Evolutionary conservation across 2,113 vertebrate species (phyloP), one percentile per base, ranked within the genome.

Genomic region (Synodontis membranacea): DNA sequence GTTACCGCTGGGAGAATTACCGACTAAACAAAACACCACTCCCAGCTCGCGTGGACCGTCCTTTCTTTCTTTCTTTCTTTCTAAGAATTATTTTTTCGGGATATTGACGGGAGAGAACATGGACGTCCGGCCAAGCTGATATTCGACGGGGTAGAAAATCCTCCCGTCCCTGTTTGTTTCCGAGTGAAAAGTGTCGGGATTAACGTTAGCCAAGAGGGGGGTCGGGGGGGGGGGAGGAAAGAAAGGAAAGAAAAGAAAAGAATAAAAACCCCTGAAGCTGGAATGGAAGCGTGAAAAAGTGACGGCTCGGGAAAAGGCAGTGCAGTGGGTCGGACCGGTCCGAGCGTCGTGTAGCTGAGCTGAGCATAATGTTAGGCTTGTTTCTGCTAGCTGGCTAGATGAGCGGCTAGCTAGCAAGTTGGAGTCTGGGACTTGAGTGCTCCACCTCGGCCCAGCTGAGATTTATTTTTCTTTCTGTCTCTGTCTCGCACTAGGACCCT

Each of bases 111-210:
- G 21, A n/a, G 70, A 83, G 90, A 88, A 93, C 17, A 80, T 91
- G 92, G 90, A 92, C 83, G 91, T 84, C 86, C 88, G 85, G 87
- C 86, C 87, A 86, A 74, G 62, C 91, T 91, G 90, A 92, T 86
- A 92, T 86, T 89, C 93, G 92, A 93, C 92, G 90, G 88, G 84
- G 89, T 66, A 85, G 82, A 89, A 88, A 79, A 86, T 87, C 68
- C 80, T 86, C 87, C 92, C 89, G 74, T 62, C 91, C 91, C 89
- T 86, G 85, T 85, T 87, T 87, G 84, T 87, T 72, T 85, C 52
- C 88, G 21, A 90, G 88, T 89, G 92, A 90, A 91, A 92, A 92
- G 93, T 92, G 90, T 86, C 90, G 87, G 91, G 94, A 93, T 93
- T 92, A 92, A 90, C 23, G 56, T 31, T 75, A 62, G 80, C 0